Evolutionary conservation across 2,113 vertebrate species (phyloP).

Genomic region (Oncorhynchus gorbuscha): DNA sequence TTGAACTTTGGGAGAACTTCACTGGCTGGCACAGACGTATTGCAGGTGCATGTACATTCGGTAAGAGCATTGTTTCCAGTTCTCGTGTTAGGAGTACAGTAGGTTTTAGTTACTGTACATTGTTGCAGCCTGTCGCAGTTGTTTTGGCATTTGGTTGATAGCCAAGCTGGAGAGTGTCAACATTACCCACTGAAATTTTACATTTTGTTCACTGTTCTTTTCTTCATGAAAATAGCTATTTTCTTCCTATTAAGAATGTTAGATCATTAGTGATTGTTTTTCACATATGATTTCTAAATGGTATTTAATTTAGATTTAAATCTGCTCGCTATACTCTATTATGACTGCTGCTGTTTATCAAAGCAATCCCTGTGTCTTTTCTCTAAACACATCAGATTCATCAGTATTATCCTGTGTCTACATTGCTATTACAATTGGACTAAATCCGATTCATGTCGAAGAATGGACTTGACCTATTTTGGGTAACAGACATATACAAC

Average conservation of each 20-base stretch:
- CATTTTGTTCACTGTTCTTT: neutral
- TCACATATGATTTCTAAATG: neutral
- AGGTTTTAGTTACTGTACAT: neutral
- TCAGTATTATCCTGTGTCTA: neutral
- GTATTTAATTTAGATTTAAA: neutral
- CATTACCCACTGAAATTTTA: neutral
- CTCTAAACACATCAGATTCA: neutral
- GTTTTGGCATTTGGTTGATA: neutral
- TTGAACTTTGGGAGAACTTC: constrained; percentile 43
- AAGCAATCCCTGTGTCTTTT: neutral
- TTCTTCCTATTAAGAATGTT: neutral
- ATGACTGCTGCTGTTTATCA: neutral
- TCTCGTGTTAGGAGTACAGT: neutral
- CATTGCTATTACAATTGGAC: neutral
- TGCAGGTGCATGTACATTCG: constrained; percentile 32
- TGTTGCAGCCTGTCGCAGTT: constrained; percentile 1
- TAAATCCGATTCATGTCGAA: neutral
- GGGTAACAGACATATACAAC: no score
- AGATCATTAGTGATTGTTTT: neutral
- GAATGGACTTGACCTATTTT: neutral
- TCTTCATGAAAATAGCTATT: neutral
- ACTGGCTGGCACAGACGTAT: constrained; percentile 44
- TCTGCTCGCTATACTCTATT: neutral
- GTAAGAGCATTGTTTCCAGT: constrained; percentile 39
- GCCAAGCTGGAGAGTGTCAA: neutral